Evolutionary conservation across 1,140 invertebrate species (phyloP).

Genomic region (Drosophila bocki): DNA sequence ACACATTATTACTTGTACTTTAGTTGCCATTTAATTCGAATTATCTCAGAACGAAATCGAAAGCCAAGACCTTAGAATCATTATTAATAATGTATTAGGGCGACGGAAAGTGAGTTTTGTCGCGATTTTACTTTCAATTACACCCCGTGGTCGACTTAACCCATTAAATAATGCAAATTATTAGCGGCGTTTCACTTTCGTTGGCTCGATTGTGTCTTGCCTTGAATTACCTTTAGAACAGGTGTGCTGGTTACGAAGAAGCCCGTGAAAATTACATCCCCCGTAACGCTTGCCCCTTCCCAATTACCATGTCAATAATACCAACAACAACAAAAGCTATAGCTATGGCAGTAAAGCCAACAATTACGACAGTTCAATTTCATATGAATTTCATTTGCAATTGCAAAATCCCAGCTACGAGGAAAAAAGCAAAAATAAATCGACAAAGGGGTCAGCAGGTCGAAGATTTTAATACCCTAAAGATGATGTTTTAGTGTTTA

Average conservation of each 20-base stretch:
- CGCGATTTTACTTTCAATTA: slow-evolving; percentile 72
- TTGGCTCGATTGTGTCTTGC: slow-evolving; percentile 27
- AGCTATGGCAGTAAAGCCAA: neutral
- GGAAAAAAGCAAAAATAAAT: slow-evolving; percentile 13
- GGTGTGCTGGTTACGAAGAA: slow-evolving; percentile 77
- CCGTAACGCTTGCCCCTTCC: neutral
- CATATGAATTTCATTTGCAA: slow-evolving; percentile 64
- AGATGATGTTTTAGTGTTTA: neutral
- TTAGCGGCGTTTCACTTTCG: slow-evolving; percentile 75
- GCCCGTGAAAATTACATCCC: slow-evolving; percentile 67
- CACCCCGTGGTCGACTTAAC: slow-evolving; percentile 15
- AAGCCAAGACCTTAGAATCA: slow-evolving; percentile 34
- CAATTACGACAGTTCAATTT: slow-evolving; percentile 68
- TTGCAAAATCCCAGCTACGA: slow-evolving; percentile 64
- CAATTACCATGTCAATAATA: slow-evolving; percentile 9
- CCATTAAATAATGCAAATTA: slow-evolving; percentile 71
- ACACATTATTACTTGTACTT: slow-evolving; percentile 7
- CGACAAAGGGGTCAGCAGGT: slow-evolving; percentile 1
- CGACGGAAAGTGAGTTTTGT: slow-evolving; percentile 71
- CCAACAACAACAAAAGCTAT: neutral
- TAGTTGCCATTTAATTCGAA: slow-evolving; percentile 23
- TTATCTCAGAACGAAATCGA: slow-evolving; percentile 43
- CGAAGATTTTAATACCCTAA: slow-evolving; percentile 21
- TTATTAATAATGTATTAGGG: slow-evolving; percentile 72
- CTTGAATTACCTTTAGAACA: slow-evolving; percentile 51